Evolutionary conservation across 2,888 invertebrate genomes (phyloP).

Genomic region (Leptopterna dolabrata): DNA sequence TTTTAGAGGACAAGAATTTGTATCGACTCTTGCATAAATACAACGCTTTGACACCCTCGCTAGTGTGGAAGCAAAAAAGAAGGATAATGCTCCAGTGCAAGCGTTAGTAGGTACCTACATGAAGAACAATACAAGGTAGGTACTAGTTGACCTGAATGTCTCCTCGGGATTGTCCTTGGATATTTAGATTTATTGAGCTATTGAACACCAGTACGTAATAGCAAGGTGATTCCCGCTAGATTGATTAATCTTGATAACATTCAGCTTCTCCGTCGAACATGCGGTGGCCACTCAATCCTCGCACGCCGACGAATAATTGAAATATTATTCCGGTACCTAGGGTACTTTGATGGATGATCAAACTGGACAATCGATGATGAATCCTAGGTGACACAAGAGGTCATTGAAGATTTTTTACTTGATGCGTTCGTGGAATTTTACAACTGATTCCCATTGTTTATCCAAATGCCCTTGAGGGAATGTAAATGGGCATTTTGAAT

Average conservation of each 20-base stretch:
- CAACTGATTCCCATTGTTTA: not conserved
- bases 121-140: too few species aligned
- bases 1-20: too few species aligned
- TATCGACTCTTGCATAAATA: too few species aligned
- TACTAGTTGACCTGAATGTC: too few species aligned
- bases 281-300: not conserved
- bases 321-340: not conserved
- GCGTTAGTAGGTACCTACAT: too few species aligned
- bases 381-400: not conserved
- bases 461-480: too few species aligned
- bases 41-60: too few species aligned
- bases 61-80: too few species aligned
- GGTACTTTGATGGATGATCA: not conserved
- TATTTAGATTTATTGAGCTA: not conserved
- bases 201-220: not conserved
- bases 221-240: not conserved
- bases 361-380: not conserved
- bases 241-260: not conserved
- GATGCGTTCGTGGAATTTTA: not conserved
- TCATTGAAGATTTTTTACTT: not conserved
- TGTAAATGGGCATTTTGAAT: too few species aligned
- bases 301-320: not conserved
- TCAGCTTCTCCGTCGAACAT: not conserved
- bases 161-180: too few species aligned
- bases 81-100: too few species aligned